Evolutionary conservation across 2,888 invertebrate genomes (phyloP), one percentile per base, ranked within the genome.

Genomic region (Petrolisthes manimaculis): DNA sequence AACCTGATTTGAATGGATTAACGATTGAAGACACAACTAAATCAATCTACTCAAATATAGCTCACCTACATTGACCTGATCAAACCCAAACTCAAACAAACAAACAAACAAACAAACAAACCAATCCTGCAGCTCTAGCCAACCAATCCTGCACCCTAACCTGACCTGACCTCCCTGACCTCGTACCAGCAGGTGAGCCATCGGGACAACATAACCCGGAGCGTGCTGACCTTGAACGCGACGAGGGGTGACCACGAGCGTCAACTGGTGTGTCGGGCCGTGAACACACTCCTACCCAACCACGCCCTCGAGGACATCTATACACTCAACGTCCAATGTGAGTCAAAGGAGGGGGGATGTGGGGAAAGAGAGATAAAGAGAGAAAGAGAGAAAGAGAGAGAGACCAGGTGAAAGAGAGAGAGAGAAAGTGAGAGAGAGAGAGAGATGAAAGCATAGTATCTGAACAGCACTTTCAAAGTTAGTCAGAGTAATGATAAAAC

Each of bases 161-260:
- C 6, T 55, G 6, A 21, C 8, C 84, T 24, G n/a, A 77, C 78
- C 14, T 55, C 67, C 9, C 83, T 51, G 1, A 6, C 12, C 12
- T 3, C 54, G 5, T 37, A 14, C 37, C 51, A 53, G 18, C 51
- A 89, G 90, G 88, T 90, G 51, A 86, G 75, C 5, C 86, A 89
- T 24, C 55, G 84, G 5, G 90, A 90, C 80, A 90, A 90, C 80
- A 54, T 89, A 91, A 97, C 97, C 0, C 97, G 96, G 24, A 97
- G 97, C 92, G 96, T 96, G 89, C 94, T 97, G 86, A 96, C 97
- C 6, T 95, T 97, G 37, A 86, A 86, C 92, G 95, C 95, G 92
- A 95, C 97, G 83, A 95, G 95, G 88, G 96, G 97, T 93, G 94
- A 95, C 80, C 97, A 97, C 93, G 95, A 96, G 87, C 96, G 96